phyloP scores from a whole-genome alignment of 2,888 invertebrate genomes.

The Nomada goodeniana region DNA sequence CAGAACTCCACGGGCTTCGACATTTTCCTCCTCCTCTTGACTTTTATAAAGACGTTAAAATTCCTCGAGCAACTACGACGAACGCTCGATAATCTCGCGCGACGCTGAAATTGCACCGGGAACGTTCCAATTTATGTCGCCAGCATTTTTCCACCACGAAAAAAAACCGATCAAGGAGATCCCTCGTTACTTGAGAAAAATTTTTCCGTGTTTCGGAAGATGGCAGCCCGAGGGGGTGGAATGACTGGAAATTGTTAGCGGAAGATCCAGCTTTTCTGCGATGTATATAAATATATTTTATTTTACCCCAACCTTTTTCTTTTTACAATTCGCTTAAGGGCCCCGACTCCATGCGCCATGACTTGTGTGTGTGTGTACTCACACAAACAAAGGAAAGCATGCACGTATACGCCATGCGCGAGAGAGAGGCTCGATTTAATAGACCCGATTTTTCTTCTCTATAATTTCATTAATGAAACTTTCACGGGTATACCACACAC shows the following conservation, averaged over 20 bases:
- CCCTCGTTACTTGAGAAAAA: constrained; percentile 57
- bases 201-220: constrained; percentile 53
- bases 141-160: constrained; percentile 56
- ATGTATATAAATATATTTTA: constrained; percentile 5
- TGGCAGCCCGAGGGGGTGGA: not conserved
- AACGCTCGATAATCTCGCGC: constrained; percentile 70
- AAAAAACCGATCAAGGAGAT: constrained; percentile 50
- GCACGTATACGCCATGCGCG: too few relatives aligned
- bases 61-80: constrained; percentile 67
- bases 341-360: too few relatives aligned
- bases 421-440: too few relatives aligned
- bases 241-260: constrained; percentile 16
- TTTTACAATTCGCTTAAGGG: too few relatives aligned
- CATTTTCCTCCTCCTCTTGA: constrained; percentile 51
- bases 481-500: too few relatives aligned
- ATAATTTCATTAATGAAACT: too few relatives aligned
- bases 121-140: constrained; percentile 65
- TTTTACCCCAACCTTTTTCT: not conserved
- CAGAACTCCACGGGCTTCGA: constrained; percentile 39
- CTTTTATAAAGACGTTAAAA: constrained; percentile 75
- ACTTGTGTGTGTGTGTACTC: too few relatives aligned
- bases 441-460: too few relatives aligned
- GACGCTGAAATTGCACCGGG: constrained; percentile 70
- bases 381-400: too few relatives aligned
- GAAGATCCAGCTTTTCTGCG: constrained; percentile 5